These are phyloP conservation scores for Drosophila auraria DNA, from an alignment of 1,140 invertebrate genomes.

Conservation along the genomic window DNA sequence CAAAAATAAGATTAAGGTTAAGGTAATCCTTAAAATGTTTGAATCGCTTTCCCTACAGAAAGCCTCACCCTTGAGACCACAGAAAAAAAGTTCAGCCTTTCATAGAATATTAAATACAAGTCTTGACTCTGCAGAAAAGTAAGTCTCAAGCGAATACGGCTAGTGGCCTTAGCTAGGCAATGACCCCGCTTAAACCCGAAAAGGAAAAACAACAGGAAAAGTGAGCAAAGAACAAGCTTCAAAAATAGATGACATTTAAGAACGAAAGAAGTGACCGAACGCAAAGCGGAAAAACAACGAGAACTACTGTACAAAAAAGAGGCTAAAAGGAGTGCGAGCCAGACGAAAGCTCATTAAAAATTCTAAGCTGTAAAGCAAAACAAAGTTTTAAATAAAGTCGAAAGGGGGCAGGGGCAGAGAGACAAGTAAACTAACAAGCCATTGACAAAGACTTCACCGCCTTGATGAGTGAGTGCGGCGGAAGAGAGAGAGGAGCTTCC, in stretches of 20 bases:
- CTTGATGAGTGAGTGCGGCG: conserved; percentile 39
- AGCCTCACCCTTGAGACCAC: conserved; percentile 1
- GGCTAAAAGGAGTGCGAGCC: conserved; percentile 31
- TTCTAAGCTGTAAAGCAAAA: conserved; percentile 81
- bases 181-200: conserved; percentile 55
- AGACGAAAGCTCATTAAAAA: conserved; percentile 83
- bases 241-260: conserved; percentile 79
- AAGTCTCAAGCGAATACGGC: conserved; percentile 39
- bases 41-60: conserved; percentile 2
- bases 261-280: conserved; percentile 54
- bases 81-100: conserved; percentile 11
- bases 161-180: conserved; percentile 55
- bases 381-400: conserved; percentile 81
- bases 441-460: conserved; percentile 63
- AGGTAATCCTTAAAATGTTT: neutral
- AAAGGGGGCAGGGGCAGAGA: conserved; percentile 12
- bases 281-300: conserved; percentile 45
- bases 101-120: conserved; percentile 18
- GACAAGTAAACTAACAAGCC: conserved; percentile 77
- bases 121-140: conserved; percentile 18
- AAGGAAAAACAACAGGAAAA: conserved; percentile 42
- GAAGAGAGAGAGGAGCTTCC: conserved; percentile 13
- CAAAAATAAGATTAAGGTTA: neutral
- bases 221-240: conserved; percentile 40
- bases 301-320: conserved; percentile 21